phyloP scores from a whole-genome alignment of 1,140 invertebrate genomes.

The Probaryconus sp. region DNA sequence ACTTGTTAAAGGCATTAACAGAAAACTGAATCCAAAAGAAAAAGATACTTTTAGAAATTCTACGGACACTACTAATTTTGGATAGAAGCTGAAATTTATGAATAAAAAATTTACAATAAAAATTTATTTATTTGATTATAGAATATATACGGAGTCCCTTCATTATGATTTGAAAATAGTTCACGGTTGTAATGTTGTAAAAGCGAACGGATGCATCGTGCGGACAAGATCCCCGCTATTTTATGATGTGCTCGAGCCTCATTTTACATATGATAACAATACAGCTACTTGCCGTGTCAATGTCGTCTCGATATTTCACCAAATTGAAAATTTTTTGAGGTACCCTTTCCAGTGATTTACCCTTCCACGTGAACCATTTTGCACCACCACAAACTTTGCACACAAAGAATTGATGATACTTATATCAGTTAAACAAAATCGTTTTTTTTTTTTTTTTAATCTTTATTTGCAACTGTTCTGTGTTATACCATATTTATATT shows the following conservation, averaged over 20 bases:
- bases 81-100: not conserved
- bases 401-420: no score
- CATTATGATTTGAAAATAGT: constrained; percentile 77
- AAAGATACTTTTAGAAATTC: no score
- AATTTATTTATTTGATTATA: constrained; percentile 67
- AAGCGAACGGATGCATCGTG: constrained; percentile 75
- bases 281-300: constrained; percentile 70
- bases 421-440: no score
- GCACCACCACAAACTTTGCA: not conserved
- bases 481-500: no score
- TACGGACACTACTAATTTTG: no score
- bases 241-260: constrained; percentile 70
- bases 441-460: no score
- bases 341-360: constrained; percentile 49
- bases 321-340: constrained; percentile 73
- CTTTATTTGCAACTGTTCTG: no score
- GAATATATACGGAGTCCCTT: constrained; percentile 76
- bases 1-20: no score
- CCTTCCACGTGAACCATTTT: no score
- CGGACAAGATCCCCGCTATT: constrained; percentile 74
- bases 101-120: constrained; percentile 9
- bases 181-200: constrained; percentile 72
- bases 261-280: constrained; percentile 68
- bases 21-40: no score
- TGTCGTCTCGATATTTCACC: constrained; percentile 71